Percentiles rank a stretch among this genome's conserved stretches.
Evolutionary conservation across 2,888 invertebrate species (phyloP).

Genomic region (Eudasyphora cyanicolor): DNA sequence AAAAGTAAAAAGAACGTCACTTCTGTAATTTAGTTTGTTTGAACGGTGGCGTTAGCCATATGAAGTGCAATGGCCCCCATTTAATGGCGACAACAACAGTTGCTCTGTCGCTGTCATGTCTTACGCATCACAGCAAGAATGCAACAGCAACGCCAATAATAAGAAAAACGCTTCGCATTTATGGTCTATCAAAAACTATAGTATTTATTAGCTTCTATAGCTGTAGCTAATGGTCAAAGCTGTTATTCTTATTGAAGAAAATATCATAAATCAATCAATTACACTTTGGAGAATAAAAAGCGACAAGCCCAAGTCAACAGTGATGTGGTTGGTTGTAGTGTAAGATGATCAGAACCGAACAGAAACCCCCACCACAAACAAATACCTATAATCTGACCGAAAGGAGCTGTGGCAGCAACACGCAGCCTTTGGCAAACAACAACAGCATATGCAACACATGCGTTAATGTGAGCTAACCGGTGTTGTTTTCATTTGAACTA

Average conservation of each 20-base stretch:
- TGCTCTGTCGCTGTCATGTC: background rate
- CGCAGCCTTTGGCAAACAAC: background rate
- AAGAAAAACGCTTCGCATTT: conserved; percentile 27
- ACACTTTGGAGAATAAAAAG: conserved; percentile 39
- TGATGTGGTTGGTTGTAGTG: too few species aligned
- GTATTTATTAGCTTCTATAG: conserved; percentile 50
- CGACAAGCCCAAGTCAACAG: too few species aligned
- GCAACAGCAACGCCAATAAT: too few species aligned
- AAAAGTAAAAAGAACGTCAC: background rate
- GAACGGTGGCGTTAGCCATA: background rate
- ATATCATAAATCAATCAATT: conserved; percentile 68
- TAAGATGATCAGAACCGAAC: conserved; percentile 6
- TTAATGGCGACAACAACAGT: background rate
- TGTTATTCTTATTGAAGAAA: conserved; percentile 54
- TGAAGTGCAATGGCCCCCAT: background rate
- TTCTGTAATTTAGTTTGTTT: background rate
- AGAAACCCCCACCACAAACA: background rate
- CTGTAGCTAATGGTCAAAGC: conserved; percentile 3
- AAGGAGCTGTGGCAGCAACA: background rate
- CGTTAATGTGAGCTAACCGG: background rate
- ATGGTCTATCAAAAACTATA: conserved; percentile 52
- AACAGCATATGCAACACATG: background rate
- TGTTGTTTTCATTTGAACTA: conserved; percentile 40
- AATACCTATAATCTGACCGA: background rate
- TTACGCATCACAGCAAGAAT: background rate